phyloP scores from a whole-genome alignment of 2,888 invertebrate species.

The Dynastes tityus region DNA sequence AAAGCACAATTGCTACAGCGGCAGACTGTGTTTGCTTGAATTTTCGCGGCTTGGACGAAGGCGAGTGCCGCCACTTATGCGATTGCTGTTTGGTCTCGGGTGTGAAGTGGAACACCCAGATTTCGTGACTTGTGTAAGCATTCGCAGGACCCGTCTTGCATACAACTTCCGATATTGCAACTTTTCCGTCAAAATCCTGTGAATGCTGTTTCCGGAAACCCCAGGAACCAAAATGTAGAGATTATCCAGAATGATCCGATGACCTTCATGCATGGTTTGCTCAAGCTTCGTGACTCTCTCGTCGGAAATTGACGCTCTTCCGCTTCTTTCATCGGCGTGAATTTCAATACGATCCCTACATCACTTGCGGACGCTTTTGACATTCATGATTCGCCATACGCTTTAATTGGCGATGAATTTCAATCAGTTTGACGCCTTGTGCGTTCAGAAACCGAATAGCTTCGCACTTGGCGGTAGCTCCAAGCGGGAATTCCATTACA shows the following conservation, averaged over 20 bases:
- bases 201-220: no score
- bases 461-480: not conserved
- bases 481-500: no score
- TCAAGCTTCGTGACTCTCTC: not conserved
- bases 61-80: slow-evolving; percentile 21
- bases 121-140: no score
- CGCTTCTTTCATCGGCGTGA: not conserved
- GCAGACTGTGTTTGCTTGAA: slow-evolving; percentile 38
- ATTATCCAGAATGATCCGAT: not conserved
- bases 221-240: no score
- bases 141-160: no score
- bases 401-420: no score
- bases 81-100: slow-evolving; percentile 15
- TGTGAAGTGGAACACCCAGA: slow-evolving; percentile 13
- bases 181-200: no score
- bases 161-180: no score
- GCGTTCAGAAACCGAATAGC: not conserved
- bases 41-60: slow-evolving; percentile 36
- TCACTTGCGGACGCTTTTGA: not conserved
- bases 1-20: slow-evolving; percentile 26
- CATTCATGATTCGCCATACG: not conserved
- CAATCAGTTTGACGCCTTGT: not conserved
- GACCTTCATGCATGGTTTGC: not conserved
- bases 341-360: not conserved
- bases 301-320: not conserved